Evolutionary conservation across 2,797 vertebrate genomes (phyloP).

Genomic region (Thunnus albacares): DNA sequence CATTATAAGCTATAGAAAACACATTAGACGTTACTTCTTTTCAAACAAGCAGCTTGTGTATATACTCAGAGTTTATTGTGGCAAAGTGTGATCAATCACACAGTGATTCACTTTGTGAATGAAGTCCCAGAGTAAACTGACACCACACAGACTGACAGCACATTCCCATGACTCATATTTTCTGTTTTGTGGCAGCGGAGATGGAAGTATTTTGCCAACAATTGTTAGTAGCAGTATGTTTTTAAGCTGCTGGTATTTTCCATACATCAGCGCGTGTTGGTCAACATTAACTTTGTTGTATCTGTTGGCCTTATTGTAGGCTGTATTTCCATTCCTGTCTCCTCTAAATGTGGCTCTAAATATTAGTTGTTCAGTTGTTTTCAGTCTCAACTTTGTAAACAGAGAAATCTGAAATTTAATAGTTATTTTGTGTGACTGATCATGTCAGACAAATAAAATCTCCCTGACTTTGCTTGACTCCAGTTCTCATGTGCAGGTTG

Average conservation of each 20-base stretch:
- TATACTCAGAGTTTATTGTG: slow-evolving; percentile 7
- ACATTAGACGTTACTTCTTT: background rate
- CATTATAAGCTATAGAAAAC: background rate
- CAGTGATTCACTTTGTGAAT: slow-evolving; percentile 1
- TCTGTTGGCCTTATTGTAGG: too few species aligned
- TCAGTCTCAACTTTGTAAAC: background rate
- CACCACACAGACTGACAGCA: background rate
- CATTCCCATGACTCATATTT: background rate
- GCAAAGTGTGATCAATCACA: slow-evolving; percentile 10
- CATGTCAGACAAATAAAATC: too few species aligned
- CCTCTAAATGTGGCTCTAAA: background rate
- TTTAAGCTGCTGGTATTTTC: background rate
- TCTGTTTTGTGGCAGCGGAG: background rate
- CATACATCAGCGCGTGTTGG: background rate
- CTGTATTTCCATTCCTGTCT: background rate
- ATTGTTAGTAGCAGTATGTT: background rate
- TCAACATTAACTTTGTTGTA: slow-evolving; percentile 1
- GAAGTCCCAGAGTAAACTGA: background rate
- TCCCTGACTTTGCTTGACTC: too few species aligned
- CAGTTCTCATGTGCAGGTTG: background rate
- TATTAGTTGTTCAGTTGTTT: background rate
- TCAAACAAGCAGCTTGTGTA: background rate
- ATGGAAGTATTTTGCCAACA: background rate
- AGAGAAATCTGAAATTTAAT: background rate
- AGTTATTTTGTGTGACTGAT: background rate